A percentile compares a stretch with the other conserved stretches of the same genome.
Evolutionary conservation across 2,888 invertebrate genomes (phyloP).

Genomic region (Ferdinandea cuprea): DNA sequence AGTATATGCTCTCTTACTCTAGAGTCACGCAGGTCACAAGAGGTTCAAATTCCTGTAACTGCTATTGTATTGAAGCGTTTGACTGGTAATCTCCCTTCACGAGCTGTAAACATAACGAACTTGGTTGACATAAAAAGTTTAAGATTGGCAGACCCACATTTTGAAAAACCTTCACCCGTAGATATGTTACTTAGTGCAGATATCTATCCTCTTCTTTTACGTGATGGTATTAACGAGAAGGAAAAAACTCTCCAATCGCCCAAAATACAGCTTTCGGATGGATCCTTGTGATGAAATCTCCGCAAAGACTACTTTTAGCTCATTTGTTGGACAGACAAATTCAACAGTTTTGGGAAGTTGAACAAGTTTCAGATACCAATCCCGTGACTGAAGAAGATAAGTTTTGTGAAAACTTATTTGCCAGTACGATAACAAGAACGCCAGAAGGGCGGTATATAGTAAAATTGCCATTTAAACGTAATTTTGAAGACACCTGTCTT

Average conservation of each 20-base stretch:
- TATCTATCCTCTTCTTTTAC: constrained; percentile 31
- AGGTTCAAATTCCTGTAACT: neutral
- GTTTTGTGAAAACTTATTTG: neutral
- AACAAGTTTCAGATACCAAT: constrained; percentile 24
- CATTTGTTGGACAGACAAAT: constrained; percentile 11
- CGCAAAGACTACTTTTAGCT: neutral
- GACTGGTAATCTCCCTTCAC: constrained; percentile 41
- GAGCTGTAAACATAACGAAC: constrained; percentile 7
- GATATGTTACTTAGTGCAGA: constrained; percentile 42
- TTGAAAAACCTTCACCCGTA: constrained; percentile 23
- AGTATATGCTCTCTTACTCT: constrained; percentile 20
- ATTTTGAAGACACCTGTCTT: neutral
- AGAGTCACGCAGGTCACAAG: neutral
- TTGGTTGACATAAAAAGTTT: constrained; percentile 34
- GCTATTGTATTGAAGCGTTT: constrained; percentile 13
- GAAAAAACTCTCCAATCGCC: neutral
- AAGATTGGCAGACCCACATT: constrained; percentile 31
- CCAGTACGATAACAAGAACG: neutral
- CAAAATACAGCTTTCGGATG: constrained; percentile 26
- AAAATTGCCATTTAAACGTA: constrained; percentile 13
- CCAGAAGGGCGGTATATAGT: constrained; percentile 18
- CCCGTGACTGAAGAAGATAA: constrained; percentile 15
- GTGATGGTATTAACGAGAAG: constrained; percentile 10
- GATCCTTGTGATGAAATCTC: constrained; percentile 15
- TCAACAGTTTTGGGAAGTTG: constrained; percentile 31